Evolutionary conservation across 2,888 invertebrate species (phyloP).

Genomic region (Nymphalis polychloros): DNA sequence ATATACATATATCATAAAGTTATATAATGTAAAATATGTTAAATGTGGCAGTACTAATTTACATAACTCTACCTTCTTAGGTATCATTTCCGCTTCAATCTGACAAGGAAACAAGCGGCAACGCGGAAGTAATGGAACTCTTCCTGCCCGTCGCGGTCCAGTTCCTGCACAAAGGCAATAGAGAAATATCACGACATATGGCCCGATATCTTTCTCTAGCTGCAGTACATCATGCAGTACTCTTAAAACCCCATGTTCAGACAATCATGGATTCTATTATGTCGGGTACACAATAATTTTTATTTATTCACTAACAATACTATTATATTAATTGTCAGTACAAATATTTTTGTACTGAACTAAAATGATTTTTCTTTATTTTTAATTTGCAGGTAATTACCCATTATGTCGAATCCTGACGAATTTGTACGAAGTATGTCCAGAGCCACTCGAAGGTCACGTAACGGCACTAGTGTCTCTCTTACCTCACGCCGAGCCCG

Average conservation of each 20-base stretch:
- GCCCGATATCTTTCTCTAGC: slow-evolving; percentile 95
- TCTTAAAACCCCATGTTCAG: slow-evolving; percentile 93
- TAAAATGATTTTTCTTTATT: slow-evolving; percentile 22
- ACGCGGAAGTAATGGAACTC: slow-evolving; percentile 87
- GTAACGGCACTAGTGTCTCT: slow-evolving; percentile 90
- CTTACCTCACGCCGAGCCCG: slow-evolving; percentile 90
- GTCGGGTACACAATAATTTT: slow-evolving; percentile 79
- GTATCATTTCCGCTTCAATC: slow-evolving; percentile 74
- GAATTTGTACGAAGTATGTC: slow-evolving; percentile 93
- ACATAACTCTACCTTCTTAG: slow-evolving; percentile 45
- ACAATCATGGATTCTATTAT: slow-evolving; percentile 95
- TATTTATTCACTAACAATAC: neutral
- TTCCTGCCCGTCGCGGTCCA: slow-evolving; percentile 95
- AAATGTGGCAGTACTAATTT: neutral
- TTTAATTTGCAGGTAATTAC: slow-evolving; percentile 87
- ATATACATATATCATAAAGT: neutral
- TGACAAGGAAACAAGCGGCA: slow-evolving; percentile 82
- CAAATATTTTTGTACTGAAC: too few relatives aligned
- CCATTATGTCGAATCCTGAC: slow-evolving; percentile 93
- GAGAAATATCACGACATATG: slow-evolving; percentile 93
- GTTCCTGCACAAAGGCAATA: slow-evolving; percentile 94
- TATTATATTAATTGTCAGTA: too few relatives aligned
- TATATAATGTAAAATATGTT: neutral
- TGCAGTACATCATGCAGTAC: slow-evolving; percentile 93
- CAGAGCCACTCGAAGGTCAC: slow-evolving; percentile 92